Percentiles rank a stretch among this genome's conserved stretches.
phyloP scores from a whole-genome alignment of 2,888 invertebrate species.

The Eupelmus urozonus region DNA sequence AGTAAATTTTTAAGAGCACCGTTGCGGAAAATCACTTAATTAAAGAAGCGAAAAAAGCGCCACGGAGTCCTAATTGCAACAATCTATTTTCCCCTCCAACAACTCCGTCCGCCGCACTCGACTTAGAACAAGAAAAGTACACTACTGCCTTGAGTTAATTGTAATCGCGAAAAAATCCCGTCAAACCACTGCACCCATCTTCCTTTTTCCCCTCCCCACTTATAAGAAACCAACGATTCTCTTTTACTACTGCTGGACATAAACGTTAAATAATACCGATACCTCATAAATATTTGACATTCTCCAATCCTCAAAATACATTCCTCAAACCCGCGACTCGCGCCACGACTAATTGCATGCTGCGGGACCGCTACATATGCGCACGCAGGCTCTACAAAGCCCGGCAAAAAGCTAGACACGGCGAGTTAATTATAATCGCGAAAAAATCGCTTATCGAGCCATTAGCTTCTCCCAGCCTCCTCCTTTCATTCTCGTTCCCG shows the following conservation, averaged over 20 bases:
- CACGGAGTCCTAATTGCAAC: slow-evolving; percentile 47
- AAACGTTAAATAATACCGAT: no score
- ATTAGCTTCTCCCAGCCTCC: slow-evolving; percentile 54
- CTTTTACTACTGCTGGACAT: not conserved
- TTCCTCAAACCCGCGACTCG: no score
- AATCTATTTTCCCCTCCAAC: slow-evolving; percentile 45
- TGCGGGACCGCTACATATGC: no score
- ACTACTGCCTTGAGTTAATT: slow-evolving; percentile 35
- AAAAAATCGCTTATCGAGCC: slow-evolving; percentile 60
- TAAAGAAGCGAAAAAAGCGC: slow-evolving; percentile 30
- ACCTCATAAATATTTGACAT: no score
- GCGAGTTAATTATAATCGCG: slow-evolving; percentile 59
- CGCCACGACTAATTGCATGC: no score
- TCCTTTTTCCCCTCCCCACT: not conserved
- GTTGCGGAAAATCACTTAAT: slow-evolving; percentile 47
- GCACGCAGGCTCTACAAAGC: slow-evolving; percentile 16
- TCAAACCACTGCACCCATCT: slow-evolving; percentile 26
- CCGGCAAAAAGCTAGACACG: slow-evolving; percentile 40
- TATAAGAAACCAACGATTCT: not conserved
- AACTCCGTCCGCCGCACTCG: slow-evolving; percentile 9
- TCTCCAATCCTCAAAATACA: no score
- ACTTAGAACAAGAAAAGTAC: slow-evolving; percentile 29
- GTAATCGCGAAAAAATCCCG: slow-evolving; percentile 39
- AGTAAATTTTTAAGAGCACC: not conserved
- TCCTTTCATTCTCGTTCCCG: slow-evolving; percentile 34